phyloP scores from a whole-genome alignment of 64 coral and sea anemone species.

The Montipora efflorescens region DNA sequence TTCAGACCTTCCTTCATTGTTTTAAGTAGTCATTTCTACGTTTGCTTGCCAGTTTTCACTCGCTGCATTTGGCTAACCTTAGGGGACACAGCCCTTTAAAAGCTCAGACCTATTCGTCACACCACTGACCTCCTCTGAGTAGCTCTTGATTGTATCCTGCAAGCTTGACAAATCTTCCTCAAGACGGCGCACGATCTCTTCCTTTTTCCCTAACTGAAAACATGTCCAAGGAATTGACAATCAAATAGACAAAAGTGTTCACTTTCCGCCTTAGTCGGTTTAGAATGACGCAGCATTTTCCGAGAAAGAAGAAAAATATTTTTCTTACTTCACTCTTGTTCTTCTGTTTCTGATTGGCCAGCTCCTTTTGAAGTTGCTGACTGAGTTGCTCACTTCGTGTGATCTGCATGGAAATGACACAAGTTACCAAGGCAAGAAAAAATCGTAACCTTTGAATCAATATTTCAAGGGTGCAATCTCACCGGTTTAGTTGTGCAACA shows the following conservation, averaged over 20 bases:
- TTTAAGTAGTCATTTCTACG: no score
- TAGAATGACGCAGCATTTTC: not conserved
- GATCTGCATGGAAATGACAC: constrained; percentile 28
- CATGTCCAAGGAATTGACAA: not conserved
- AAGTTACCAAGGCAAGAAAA: not conserved
- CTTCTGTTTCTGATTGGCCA: constrained; percentile 76
- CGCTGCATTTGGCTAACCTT: no score
- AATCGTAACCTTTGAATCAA: no score
- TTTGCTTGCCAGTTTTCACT: no score
- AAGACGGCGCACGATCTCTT: constrained; percentile 64
- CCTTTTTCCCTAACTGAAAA: constrained; percentile 70
- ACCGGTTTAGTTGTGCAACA: no score
- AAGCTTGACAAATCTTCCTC: constrained; percentile 59
- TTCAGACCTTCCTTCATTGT: no score
- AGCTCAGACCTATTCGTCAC: not conserved
- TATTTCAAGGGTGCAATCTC: no score
- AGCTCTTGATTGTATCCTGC: constrained; percentile 70
- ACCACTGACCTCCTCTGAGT: constrained; percentile 62
- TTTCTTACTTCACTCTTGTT: constrained; percentile 74
- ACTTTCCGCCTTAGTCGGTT: no score
- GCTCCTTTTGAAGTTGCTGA: constrained; percentile 89
- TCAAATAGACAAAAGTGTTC: not conserved
- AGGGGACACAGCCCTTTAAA: no score
- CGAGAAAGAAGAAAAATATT: not conserved
- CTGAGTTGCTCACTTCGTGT: constrained; percentile 86